phyloP scores from a whole-genome alignment of 2,888 invertebrate species.

The Caenorhabditis sp. region DNA sequence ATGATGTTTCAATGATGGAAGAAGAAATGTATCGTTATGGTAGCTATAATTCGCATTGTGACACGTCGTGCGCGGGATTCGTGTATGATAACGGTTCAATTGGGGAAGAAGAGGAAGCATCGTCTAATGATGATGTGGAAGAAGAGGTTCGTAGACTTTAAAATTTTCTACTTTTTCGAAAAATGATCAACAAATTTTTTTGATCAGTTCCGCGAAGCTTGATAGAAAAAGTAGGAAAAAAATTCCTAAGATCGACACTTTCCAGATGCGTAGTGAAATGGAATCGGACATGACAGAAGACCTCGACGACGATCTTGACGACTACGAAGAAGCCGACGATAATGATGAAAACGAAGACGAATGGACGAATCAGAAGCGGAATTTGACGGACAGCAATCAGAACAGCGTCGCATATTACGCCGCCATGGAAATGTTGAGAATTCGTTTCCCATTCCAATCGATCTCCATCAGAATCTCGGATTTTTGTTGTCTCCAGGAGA shows the following conservation, averaged over 20 bases:
- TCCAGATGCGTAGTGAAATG: constrained; percentile 8
- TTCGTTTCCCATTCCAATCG: constrained; percentile 66
- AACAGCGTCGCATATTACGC: constrained; percentile 44
- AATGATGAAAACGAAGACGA: constrained; percentile 41
- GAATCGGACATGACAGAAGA: constrained; percentile 34
- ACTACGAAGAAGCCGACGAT: constrained; percentile 14
- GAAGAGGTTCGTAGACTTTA: neutral
- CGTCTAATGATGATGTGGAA: constrained; percentile 11
- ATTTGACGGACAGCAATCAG: constrained; percentile 13
- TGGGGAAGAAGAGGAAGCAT: constrained; percentile 36
- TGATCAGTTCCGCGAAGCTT: no score
- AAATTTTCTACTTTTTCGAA: no score
- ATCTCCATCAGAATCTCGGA: constrained; percentile 62
- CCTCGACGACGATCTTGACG: constrained; percentile 14
- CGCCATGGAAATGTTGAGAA: constrained; percentile 63
- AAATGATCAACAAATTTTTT: no score
- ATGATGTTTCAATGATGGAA: constrained; percentile 26
- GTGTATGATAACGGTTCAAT: constrained; percentile 24
- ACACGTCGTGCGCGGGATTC: constrained; percentile 1
- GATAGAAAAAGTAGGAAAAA: constrained; percentile 5
- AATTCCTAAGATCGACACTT: neutral
- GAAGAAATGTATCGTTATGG: constrained; percentile 35
- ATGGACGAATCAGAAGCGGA: constrained; percentile 44
- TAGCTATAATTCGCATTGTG: constrained; percentile 33
- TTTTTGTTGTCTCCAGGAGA: constrained; percentile 59